These are phyloP conservation scores for Allobates femoralis DNA, from an alignment of 2,797 vertebrate genomes.

Conservation along the genomic window DNA sequence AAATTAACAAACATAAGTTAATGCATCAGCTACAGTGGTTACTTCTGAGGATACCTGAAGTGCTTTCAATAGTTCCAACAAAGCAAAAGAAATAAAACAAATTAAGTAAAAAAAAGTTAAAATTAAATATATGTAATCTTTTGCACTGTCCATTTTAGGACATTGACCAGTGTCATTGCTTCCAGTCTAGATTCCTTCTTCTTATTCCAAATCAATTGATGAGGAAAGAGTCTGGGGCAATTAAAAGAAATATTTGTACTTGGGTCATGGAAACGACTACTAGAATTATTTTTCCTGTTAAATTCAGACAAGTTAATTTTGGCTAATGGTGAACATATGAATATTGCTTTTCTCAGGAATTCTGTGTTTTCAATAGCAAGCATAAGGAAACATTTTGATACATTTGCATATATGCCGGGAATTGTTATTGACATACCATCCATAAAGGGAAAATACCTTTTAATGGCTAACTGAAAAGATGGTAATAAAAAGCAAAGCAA, in stretches of 20 bases:
- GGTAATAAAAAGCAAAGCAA: no score
- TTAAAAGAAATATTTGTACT: background rate
- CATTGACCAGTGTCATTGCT: background rate
- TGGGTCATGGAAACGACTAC: background rate
- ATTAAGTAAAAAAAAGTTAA: background rate
- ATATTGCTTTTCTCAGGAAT: background rate
- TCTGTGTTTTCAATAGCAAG: background rate
- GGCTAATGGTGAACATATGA: background rate
- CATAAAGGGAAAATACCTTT: no score
- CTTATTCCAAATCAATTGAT: background rate
- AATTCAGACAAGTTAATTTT: background rate
- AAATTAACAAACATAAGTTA: slow-evolving; percentile 22
- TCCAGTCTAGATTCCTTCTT: background rate
- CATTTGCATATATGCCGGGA: no score
- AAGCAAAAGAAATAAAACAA: no score
- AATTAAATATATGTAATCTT: background rate
- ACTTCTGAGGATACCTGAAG: background rate
- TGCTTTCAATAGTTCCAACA: background rate
- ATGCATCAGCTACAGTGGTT: background rate
- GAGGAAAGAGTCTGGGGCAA: background rate
- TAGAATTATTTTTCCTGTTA: background rate
- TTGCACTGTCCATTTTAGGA: background rate
- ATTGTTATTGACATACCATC: no score
- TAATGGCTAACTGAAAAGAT: no score
- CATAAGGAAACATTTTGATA: no score